Conservation (phyloP, 2,113 vertebrate genomes). For the Ibidorhyncha struthersii region DNA sequence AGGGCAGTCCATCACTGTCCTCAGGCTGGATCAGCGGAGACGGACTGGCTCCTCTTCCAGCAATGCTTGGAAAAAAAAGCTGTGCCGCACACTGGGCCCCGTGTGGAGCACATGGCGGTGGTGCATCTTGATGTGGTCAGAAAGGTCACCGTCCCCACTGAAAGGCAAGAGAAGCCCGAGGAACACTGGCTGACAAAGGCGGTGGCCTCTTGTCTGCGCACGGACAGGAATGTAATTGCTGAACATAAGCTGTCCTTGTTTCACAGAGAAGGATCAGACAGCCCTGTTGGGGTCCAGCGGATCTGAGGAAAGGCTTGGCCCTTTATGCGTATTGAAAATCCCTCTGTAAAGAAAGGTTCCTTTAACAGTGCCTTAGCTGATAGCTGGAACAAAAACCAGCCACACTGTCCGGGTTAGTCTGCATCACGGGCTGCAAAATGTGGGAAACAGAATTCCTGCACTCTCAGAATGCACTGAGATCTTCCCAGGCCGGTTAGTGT, state of each 20-base stretch:
- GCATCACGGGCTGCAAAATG: neutral
- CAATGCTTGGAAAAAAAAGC: neutral
- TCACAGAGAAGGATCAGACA: slow-evolving; percentile 49
- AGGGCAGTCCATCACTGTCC: slow-evolving; percentile 64
- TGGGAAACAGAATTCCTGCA: slow-evolving; percentile 33
- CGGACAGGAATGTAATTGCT: slow-evolving; percentile 57
- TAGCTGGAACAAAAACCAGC: slow-evolving; percentile 39
- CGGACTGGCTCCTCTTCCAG: slow-evolving; percentile 46
- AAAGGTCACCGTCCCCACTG: slow-evolving; percentile 24
- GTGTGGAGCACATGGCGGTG: slow-evolving; percentile 29
- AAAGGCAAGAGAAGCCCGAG: slow-evolving; percentile 34
- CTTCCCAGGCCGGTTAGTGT: neutral
- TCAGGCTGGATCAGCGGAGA: neutral
- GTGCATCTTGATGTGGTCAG: slow-evolving; percentile 63
- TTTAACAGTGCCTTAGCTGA: slow-evolving; percentile 47
- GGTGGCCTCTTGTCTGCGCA: slow-evolving; percentile 42
- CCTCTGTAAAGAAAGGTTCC: slow-evolving; percentile 15
- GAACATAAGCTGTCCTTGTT: slow-evolving; percentile 65
- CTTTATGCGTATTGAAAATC: slow-evolving; percentile 16
- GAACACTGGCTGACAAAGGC: slow-evolving; percentile 42
- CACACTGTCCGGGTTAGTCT: neutral
- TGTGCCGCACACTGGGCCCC: neutral
- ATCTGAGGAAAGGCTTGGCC: slow-evolving; percentile 18
- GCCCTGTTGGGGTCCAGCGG: slow-evolving; percentile 21
- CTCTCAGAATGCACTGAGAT: neutral